Percentiles rank a stretch among this genome's conserved stretches.
Conservation (phyloP, 1,140 invertebrate genomes). For the Carposina sasakii region DNA sequence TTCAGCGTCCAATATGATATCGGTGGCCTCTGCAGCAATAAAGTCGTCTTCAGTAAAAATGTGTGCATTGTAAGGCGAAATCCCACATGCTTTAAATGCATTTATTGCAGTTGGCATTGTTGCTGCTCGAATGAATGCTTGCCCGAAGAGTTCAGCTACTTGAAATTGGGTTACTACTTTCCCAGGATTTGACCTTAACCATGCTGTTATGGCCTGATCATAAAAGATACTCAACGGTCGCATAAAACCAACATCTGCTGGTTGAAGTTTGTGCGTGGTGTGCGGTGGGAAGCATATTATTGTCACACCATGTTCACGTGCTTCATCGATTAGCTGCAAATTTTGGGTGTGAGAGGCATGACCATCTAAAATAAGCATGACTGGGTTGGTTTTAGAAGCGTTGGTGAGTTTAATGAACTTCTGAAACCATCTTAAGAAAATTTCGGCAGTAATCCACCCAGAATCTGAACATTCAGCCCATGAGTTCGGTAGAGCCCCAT, state of each 20-base stretch:
- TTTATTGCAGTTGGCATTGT: slow-evolving; percentile 38
- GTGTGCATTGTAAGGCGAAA: slow-evolving; percentile 24
- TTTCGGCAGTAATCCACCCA: slow-evolving; percentile 39
- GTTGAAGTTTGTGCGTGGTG: slow-evolving; percentile 50
- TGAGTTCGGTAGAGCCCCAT: slow-evolving; percentile 32
- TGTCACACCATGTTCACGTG: slow-evolving; percentile 29
- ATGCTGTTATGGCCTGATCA: slow-evolving; percentile 31
- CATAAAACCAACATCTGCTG: slow-evolving; percentile 53
- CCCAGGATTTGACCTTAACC: slow-evolving; percentile 38
- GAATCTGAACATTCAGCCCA: slow-evolving; percentile 19
- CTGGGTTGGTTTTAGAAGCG: slow-evolving; percentile 24
- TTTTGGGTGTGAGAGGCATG: slow-evolving; percentile 37
- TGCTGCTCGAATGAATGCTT: slow-evolving; percentile 34
- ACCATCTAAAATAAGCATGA: slow-evolving; percentile 43
- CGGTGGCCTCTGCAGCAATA: slow-evolving; percentile 10
- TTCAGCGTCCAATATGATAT: slow-evolving; percentile 3
- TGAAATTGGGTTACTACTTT: slow-evolving; percentile 27
- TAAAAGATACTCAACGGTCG: slow-evolving; percentile 43
- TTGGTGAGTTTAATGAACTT: slow-evolving; percentile 31
- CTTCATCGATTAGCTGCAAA: slow-evolving; percentile 32
- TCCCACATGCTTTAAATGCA: slow-evolving; percentile 33
- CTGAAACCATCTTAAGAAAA: slow-evolving; percentile 43
- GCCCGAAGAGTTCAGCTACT: slow-evolving; percentile 35
- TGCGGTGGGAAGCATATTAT: slow-evolving; percentile 57
- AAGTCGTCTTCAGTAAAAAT: slow-evolving; percentile 29